A percentile compares a stretch with the other conserved stretches of the same genome.
Conservation (phyloP, 1,140 invertebrate genomes). For the Lerema accius region DNA sequence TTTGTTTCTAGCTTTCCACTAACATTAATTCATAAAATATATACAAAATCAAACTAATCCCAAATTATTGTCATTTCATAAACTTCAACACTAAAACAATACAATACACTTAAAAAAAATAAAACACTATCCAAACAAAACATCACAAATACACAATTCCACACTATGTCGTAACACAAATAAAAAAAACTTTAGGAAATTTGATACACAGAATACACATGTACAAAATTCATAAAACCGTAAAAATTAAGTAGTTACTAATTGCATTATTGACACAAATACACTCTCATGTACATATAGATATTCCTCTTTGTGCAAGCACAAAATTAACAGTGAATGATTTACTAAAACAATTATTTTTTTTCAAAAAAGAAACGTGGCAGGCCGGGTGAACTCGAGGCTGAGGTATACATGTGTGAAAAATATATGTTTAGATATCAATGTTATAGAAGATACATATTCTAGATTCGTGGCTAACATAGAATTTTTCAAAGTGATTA, state of each 20-base stretch:
- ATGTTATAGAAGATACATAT: constrained; percentile 67
- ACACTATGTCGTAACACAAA: constrained; percentile 16
- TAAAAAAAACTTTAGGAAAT: not conserved
- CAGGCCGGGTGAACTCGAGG: constrained; percentile 74
- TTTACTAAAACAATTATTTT: constrained; percentile 75
- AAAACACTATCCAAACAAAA: constrained; percentile 3
- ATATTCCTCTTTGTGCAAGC: constrained; percentile 45
- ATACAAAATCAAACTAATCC: constrained; percentile 37
- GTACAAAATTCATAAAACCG: too few species aligned
- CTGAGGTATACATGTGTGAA: constrained; percentile 77
- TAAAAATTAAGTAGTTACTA: too few species aligned
- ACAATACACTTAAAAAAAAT: constrained; percentile 15
- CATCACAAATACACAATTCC: not conserved
- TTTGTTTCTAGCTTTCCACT: constrained; percentile 49
- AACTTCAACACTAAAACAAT: constrained; percentile 30
- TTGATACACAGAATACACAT: not conserved
- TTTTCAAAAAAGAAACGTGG: constrained; percentile 77
- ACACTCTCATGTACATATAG: constrained; percentile 34
- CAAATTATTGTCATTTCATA: constrained; percentile 9
- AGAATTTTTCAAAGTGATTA: constrained; percentile 68
- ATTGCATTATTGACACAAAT: constrained; percentile 30
- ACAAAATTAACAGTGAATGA: constrained; percentile 74
- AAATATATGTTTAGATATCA: constrained; percentile 77
- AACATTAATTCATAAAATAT: constrained; percentile 41
- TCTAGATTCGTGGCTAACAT: constrained; percentile 79